These are phyloP conservation scores for Seriola aureovittata DNA, from an alignment of 2,113 vertebrate species.

Conservation along the genomic window DNA sequence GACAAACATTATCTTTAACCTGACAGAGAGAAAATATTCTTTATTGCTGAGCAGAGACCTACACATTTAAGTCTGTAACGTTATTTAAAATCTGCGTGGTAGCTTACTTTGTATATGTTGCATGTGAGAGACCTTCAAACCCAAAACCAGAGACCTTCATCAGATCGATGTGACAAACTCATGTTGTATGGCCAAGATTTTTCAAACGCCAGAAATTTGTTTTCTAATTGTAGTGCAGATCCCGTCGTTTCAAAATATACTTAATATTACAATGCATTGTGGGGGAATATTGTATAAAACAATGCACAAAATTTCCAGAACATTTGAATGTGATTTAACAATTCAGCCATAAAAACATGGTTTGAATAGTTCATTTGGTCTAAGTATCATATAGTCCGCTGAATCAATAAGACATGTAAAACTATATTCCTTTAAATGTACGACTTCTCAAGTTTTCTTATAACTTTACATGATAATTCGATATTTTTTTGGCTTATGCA, in stretches of 20 bases:
- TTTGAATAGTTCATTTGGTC: background rate
- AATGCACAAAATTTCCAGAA: background rate
- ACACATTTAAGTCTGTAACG: background rate
- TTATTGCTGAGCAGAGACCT: background rate
- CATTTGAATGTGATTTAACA: constrained; percentile 1
- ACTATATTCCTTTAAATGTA: background rate
- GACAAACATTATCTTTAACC: background rate
- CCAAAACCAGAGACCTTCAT: background rate
- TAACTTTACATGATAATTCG: background rate
- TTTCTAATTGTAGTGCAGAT: background rate
- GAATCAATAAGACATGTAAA: background rate
- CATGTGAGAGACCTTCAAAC: background rate
- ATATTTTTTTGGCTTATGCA: background rate
- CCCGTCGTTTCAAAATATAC: background rate
- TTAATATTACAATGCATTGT: background rate
- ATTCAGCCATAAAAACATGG: background rate
- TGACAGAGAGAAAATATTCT: background rate
- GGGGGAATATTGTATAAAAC: background rate
- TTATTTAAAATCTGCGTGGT: background rate
- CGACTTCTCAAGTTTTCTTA: background rate
- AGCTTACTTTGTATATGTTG: background rate
- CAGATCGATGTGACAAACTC: background rate
- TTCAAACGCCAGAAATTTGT: background rate
- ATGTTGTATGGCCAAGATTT: background rate
- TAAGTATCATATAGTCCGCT: background rate